These are phyloP conservation scores for Microcaecilia unicolor DNA, from an alignment of 2,797 vertebrate species.

Conservation along the genomic window DNA sequence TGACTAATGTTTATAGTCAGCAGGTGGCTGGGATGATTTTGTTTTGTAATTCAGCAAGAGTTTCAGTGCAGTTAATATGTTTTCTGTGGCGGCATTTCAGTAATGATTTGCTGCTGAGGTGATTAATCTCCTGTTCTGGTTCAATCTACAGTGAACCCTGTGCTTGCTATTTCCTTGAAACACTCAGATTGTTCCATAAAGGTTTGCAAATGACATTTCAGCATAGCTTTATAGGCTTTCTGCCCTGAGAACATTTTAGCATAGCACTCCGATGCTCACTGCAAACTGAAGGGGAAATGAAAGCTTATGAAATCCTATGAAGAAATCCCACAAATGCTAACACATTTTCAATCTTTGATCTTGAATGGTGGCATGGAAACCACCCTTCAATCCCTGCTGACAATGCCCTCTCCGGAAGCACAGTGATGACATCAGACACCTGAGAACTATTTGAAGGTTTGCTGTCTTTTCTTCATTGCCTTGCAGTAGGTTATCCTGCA, in stretches of 20 bases:
- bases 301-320: too few species aligned
- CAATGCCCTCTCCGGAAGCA: too few species aligned
- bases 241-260: slow-evolving; percentile 6
- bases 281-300: slow-evolving; percentile 1
- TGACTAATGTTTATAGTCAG: slow-evolving; percentile 1
- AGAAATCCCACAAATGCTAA: slow-evolving; percentile 9
- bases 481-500: too few species aligned
- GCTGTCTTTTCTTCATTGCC: too few species aligned
- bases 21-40: not conserved
- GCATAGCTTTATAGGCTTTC: slow-evolving; percentile 9
- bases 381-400: too few species aligned
- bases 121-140: slow-evolving; percentile 4
- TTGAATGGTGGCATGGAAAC: too few species aligned
- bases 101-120: too few species aligned
- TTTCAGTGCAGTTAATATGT: slow-evolving; percentile 6
- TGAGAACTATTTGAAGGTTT: too few species aligned
- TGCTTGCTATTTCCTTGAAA: slow-evolving; percentile 20
- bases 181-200: slow-evolving; percentile 16
- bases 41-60: slow-evolving; percentile 8
- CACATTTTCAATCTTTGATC: too few species aligned
- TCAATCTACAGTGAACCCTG: not conserved
- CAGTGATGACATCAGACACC: too few species aligned
- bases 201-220: slow-evolving; percentile 15
- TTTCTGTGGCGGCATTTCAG: not conserved
- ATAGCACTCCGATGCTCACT: slow-evolving; percentile 19